A percentile compares a stretch with the other conserved stretches of the same genome.
Conservation (phyloP, 2,888 invertebrate species). For the Gastracanthus pulcherrimus region DNA sequence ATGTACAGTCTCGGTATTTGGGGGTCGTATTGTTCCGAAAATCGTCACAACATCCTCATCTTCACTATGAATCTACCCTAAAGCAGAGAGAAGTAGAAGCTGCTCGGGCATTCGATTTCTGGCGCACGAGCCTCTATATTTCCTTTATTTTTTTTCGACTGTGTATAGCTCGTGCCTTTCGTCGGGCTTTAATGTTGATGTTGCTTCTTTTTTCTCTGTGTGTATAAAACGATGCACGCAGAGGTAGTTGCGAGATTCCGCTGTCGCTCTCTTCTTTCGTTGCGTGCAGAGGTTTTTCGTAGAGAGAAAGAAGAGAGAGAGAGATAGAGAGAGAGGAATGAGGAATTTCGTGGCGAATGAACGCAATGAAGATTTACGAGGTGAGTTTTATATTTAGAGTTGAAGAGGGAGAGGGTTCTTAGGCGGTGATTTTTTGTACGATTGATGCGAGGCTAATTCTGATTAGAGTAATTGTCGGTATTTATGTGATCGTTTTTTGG, state of each 20-base stretch:
- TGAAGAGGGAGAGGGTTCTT: not conserved
- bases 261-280: not conserved
- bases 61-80: no score
- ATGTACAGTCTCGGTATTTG: no score
- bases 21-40: no score
- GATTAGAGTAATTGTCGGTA: not conserved
- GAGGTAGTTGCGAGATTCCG: not conserved
- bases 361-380: slow-evolving; percentile 26
- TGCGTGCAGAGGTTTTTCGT: not conserved
- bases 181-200: not conserved
- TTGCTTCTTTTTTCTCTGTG: not conserved
- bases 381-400: slow-evolving; percentile 12
- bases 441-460: not conserved
- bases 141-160: not conserved
- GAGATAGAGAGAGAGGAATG: no score
- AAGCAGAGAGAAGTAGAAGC: no score
- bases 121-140: not conserved
- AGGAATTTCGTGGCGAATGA: not conserved
- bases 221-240: not conserved
- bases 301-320: not conserved
- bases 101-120: no score
- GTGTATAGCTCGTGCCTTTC: no score
- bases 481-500: not conserved
- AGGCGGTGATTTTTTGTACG: not conserved
- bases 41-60: no score